Conservation (phyloP, 2,888 invertebrate genomes). For the Meandrusa payeni region DNA sequence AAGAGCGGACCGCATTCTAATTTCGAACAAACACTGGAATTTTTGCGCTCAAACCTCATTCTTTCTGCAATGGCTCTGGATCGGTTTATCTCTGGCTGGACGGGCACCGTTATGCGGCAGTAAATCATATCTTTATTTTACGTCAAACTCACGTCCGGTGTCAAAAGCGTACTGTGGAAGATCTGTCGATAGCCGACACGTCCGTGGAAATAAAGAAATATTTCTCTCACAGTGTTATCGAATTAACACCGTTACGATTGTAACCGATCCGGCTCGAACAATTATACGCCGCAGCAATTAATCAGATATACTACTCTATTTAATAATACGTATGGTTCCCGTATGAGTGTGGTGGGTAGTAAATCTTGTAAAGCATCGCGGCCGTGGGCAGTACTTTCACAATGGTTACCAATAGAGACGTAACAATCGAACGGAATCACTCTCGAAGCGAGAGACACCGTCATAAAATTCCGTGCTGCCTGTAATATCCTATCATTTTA, state of each 20-base stretch:
- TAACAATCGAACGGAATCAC: conserved; percentile 67
- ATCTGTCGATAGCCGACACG: conserved; percentile 47
- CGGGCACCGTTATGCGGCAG: conserved; percentile 51
- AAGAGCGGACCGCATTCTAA: conserved; percentile 76
- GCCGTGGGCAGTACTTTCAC: conserved; percentile 71
- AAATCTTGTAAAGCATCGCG: conserved; percentile 64
- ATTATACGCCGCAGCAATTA: conserved; percentile 68
- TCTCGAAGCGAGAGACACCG: conserved; percentile 58
- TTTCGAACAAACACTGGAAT: conserved; percentile 70
- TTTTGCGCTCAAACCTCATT: conserved; percentile 57
- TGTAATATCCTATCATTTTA: conserved; percentile 79
- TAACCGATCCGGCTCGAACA: conserved; percentile 61
- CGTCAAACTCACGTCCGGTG: conserved; percentile 58
- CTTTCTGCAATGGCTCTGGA: conserved; percentile 48
- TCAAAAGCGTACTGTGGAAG: conserved; percentile 33
- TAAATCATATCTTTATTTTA: conserved; percentile 62
- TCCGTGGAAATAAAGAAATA: conserved; percentile 59
- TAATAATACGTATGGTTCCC: conserved; percentile 76
- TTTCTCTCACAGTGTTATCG: conserved; percentile 58
- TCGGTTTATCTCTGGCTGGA: conserved; percentile 49
- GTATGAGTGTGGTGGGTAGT: conserved; percentile 59
- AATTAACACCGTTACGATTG: conserved; percentile 57
- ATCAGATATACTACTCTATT: conserved; percentile 64
- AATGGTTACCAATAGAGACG: conserved; percentile 74
- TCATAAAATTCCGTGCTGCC: conserved; percentile 61